Evolutionary conservation across 2,797 vertebrate genomes (phyloP).

Genomic region (Enteromius trimaculatus): DNA sequence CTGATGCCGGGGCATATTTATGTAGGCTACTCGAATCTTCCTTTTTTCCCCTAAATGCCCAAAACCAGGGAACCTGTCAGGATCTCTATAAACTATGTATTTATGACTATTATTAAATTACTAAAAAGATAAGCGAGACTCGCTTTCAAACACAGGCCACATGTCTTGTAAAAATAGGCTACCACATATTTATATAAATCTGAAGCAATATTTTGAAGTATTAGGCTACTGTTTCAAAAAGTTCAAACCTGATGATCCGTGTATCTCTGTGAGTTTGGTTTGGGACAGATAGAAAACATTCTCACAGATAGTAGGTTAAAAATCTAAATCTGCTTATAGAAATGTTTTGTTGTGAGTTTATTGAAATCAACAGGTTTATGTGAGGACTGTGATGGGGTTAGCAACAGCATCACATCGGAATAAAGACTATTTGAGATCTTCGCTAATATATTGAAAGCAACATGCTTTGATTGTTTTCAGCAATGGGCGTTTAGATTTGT

Average conservation of each 20-base stretch:
- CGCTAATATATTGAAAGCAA: not conserved
- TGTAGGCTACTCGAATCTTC: no score
- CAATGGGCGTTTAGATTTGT: not conserved
- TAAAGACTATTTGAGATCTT: not conserved
- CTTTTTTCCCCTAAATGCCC: not conserved
- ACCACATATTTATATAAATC: not conserved
- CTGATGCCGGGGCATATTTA: not conserved
- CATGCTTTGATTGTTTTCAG: not conserved
- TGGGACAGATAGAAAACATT: not conserved
- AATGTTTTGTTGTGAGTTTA: not conserved
- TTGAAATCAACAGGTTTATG: slow-evolving; percentile 15
- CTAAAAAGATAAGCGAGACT: not conserved
- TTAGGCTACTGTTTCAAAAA: not conserved
- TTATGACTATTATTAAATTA: not conserved
- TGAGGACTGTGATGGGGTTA: not conserved
- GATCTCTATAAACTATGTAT: not conserved
- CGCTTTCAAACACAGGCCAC: not conserved
- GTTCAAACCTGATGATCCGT: not conserved
- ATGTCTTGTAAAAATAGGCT: not conserved
- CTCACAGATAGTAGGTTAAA: not conserved
- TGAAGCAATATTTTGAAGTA: not conserved
- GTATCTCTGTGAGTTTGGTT: not conserved
- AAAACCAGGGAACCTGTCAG: not conserved
- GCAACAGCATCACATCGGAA: not conserved
- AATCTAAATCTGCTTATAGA: not conserved